Base-by-base conservation (phyloP, 2,797 vertebrate species). In the Arnoldichthys spilopterus region DNA sequence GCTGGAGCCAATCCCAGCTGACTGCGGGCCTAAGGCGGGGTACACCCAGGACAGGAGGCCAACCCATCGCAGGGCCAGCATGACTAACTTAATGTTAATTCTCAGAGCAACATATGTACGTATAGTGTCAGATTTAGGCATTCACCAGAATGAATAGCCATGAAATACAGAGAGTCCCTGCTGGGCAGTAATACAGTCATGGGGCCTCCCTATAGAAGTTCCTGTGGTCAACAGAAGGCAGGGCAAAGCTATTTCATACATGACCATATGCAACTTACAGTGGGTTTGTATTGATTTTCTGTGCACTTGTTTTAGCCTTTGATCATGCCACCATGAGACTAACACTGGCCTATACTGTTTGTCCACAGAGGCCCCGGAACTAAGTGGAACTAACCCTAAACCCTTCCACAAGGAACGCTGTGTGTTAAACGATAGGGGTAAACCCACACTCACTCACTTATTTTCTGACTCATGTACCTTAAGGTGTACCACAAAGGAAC, bases 381-480 rank as follows among this genome's bases (percentile, higher is more conserved):
- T 74, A 47, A 87, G 85, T 66, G 54, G 67, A 83, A 80, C 63
- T 6, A 85, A 82, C 20, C 61, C 49, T 64, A 81, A 63, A 75
- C 58, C 75, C 11, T 66, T 78, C 58, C 34, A 56, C 66, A 82
- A 71, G 24, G 80, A 87, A 67, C 62, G 54, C 82, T 70, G 24
- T 77, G 76, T 72, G 58, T 85, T 88, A 4, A 91, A 86, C 13
- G 71, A 89, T 72, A 86, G 83, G 88, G 91, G 90, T 92, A 86
- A 86, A 80, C 75, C 18, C 28, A 61, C 59, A 61, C 28, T 66
- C 32, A 18, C 37, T 64, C 40, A 58, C 28, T 6, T 68, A 2
- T 47, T 49, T 47, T 37, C 40, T 67, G 37, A 67, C 24, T 43
- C 3, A 43, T 43, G 24, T 24, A 24, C 63, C 3, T 13, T 3